Evolutionary conservation across 1,140 invertebrate species (phyloP).

Genomic region (Caenorhabditis inopinata): DNA sequence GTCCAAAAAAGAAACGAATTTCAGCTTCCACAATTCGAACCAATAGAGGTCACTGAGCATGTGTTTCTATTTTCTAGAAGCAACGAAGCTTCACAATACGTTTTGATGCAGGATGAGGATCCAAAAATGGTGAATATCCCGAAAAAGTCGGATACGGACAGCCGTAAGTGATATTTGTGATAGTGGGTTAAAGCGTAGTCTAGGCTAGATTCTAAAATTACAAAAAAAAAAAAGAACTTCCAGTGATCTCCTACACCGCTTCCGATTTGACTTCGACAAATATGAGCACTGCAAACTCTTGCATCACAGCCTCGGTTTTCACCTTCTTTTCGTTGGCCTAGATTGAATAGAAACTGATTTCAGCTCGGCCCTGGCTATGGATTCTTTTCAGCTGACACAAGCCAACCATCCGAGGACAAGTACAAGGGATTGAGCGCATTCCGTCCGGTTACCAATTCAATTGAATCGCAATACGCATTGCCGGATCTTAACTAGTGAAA

Average conservation of each 20-base stretch:
- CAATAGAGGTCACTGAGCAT: neutral
- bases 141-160: neutral
- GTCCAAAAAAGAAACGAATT: neutral
- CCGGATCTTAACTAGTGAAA: neutral
- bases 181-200: no score
- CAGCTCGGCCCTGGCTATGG: neutral
- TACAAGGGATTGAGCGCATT: conserved; percentile 4
- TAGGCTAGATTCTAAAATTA: no score
- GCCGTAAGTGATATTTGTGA: no score
- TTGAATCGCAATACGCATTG: neutral
- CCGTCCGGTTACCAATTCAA: neutral
- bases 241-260: neutral
- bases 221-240: no score
- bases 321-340: neutral
- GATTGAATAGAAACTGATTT: neutral
- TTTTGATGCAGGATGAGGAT: neutral
- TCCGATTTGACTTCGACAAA: neutral
- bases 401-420: neutral
- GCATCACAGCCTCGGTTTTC: neutral
- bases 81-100: neutral
- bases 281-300: neutral
- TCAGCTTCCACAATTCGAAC: neutral
- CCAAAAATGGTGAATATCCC: neutral
- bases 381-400: neutral
- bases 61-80: neutral